Evolutionary conservation across 2,797 vertebrate genomes (phyloP), one percentile per base, ranked within the genome.

Genomic region (Somateria mollissima): DNA sequence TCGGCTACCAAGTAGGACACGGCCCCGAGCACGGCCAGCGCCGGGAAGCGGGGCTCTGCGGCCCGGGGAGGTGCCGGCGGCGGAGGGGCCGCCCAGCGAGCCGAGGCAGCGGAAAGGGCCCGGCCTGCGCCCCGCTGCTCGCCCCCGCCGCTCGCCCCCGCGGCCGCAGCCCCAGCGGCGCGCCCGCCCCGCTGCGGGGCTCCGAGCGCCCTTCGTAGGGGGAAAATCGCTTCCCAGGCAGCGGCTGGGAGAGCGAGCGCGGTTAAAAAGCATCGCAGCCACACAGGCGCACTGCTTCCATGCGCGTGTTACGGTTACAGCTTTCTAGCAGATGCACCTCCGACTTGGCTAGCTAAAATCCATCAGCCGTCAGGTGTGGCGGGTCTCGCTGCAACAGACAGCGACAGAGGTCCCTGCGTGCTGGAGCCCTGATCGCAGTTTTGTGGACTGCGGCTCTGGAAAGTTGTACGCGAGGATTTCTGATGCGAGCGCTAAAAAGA

Each of bases 141-240:
- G 20, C 16, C 56, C 62, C 85, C n/a, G 74, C 34, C 60, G 62
- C 86, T 62, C 7, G 28, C 69, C 43, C 54, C 32, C 8, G 39
- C 41, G 39, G 77, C 77, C 21, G 54, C 67, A 61, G 58, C 58
- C 36, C 34, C 73, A 56, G 45, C 32, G 14, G 7, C 41, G 32
- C 18, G 62, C 76, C 10, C 49, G 27, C 41, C 67, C 82, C 43
- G 14, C 56, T 60, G 73, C 49, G 16, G 79, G 69, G 6, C 79
- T 87, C 49, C 60, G 90, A 79, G 86, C 83, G 39, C 57, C 45
- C 53, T 64, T 57, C 49, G 80, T 76, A 57, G 25, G 69, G 84
- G 39, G 57, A 83, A 83, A 94, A 95, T 70, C 69, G 61, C 51
- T 69, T 89, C 95, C 87, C 81, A 37, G 87, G 54, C 72, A 95